Evolutionary conservation across 2,113 vertebrate species (phyloP).

Genomic region (Nematolebias whitei): DNA sequence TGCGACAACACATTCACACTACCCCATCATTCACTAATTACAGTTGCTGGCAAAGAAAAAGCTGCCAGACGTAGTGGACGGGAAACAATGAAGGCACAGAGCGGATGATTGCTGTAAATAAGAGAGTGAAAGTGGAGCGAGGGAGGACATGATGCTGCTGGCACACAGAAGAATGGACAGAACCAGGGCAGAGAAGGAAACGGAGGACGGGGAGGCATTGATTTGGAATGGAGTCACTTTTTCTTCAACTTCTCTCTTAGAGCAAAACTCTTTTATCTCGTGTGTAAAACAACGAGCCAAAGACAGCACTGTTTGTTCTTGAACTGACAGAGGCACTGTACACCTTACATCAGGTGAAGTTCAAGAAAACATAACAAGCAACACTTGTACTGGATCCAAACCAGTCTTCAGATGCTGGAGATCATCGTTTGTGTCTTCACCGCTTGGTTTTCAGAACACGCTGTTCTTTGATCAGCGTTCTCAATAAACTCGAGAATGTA

Average conservation of each 20-base stretch:
- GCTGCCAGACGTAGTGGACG: constrained; percentile 39
- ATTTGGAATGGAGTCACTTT: neutral
- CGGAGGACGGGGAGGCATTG: neutral
- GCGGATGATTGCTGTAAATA: constrained; percentile 63
- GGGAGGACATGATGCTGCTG: constrained; percentile 14
- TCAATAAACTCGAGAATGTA: too few relatives aligned
- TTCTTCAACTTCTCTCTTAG: neutral
- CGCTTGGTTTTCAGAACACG: too few relatives aligned
- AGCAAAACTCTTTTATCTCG: neutral
- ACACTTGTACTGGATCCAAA: neutral
- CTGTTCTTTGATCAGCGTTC: too few relatives aligned
- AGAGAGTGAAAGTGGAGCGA: constrained; percentile 49
- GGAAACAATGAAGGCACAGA: constrained; percentile 46
- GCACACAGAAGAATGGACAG: constrained; percentile 10
- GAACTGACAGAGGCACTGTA: neutral
- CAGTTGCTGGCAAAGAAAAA: constrained; percentile 22
- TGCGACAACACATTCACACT: neutral
- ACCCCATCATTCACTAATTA: constrained; percentile 28
- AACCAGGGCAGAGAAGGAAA: neutral
- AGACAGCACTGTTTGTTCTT: neutral
- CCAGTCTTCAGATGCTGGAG: neutral
- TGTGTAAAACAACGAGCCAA: neutral
- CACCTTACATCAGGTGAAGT: neutral
- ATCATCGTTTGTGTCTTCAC: too few relatives aligned
- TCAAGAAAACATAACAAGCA: neutral